Conservation (phyloP, 1,140 invertebrate species). For the Caenorhabditis brenneri region DNA sequence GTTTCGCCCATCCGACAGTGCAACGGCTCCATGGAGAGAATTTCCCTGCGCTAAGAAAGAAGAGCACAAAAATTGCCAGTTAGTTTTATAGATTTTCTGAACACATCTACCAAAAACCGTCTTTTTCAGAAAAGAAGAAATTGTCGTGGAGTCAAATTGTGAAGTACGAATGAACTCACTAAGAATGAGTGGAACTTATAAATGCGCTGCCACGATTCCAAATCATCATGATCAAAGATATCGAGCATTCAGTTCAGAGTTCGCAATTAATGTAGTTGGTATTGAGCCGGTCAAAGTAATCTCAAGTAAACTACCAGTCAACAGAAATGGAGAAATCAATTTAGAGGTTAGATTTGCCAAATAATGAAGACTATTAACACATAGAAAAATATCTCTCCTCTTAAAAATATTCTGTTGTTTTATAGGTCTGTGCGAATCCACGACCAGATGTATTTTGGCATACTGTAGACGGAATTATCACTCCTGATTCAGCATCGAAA, state of each 20-base stretch:
- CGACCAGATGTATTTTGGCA: constrained; percentile 22
- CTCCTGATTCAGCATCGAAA: not conserved
- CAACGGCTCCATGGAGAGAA: constrained; percentile 12
- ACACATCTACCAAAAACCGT: not conserved
- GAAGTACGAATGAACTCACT: constrained; percentile 14
- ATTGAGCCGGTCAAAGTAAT: not conserved
- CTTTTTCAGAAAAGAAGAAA: constrained; percentile 21
- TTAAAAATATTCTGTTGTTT: not conserved
- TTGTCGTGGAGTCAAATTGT: not conserved
- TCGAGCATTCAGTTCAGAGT: constrained; percentile 13
- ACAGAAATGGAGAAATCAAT: constrained; percentile 19
- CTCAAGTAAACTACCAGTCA: not conserved
- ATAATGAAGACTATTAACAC: too few species aligned
- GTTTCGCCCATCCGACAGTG: constrained; percentile 18
- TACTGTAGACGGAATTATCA: constrained; percentile 10
- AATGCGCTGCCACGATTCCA: constrained; percentile 10
- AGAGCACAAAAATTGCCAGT: constrained; percentile 39
- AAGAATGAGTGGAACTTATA: constrained; percentile 18
- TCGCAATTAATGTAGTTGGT: constrained; percentile 12
- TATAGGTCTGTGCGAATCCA: constrained; percentile 10
- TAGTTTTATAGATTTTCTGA: not conserved
- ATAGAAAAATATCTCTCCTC: too few species aligned
- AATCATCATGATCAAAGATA: constrained; percentile 9
- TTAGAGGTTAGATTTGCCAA: not conserved
- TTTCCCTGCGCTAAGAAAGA: not conserved